A percentile compares a stretch with the other conserved stretches of the same genome.
phyloP scores from a whole-genome alignment of 2,888 invertebrate genomes.

The Plebejus argus region DNA sequence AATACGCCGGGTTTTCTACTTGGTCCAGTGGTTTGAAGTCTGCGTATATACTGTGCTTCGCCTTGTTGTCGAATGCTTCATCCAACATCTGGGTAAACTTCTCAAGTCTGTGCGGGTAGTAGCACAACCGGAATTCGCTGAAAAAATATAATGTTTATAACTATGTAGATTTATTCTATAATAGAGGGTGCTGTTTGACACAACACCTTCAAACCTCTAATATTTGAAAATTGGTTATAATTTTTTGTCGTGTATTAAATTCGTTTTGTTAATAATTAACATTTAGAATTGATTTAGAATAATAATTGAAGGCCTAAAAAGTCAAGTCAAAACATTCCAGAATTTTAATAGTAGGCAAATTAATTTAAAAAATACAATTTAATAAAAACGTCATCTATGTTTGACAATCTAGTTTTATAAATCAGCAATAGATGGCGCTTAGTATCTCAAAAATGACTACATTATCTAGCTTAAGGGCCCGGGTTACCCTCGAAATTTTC shows the following conservation, averaged over 20 bases:
- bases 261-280: too few species aligned
- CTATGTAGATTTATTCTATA: neutral
- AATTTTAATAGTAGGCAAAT: too few species aligned
- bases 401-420: neutral
- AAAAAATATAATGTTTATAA: conserved; percentile 45
- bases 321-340: too few species aligned
- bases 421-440: neutral
- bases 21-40: conserved; percentile 88
- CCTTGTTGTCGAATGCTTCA: conserved; percentile 84
- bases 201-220: too few species aligned
- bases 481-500: too few species aligned
- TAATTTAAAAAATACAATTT: neutral
- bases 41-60: conserved; percentile 87
- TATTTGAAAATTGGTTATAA: neutral
- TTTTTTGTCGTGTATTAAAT: neutral
- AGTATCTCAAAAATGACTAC: neutral
- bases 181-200: neutral
- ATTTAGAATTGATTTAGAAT: too few species aligned
- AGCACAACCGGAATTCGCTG: conserved; percentile 92
- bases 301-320: too few species aligned
- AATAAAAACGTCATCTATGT: neutral
- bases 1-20: conserved; percentile 87
- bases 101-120: conserved; percentile 90
- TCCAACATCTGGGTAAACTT: conserved; percentile 86
- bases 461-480: too few species aligned